These are phyloP conservation scores for Syngnathus floridae DNA, from an alignment of 2,113 vertebrate genomes.

Conservation along the genomic window DNA sequence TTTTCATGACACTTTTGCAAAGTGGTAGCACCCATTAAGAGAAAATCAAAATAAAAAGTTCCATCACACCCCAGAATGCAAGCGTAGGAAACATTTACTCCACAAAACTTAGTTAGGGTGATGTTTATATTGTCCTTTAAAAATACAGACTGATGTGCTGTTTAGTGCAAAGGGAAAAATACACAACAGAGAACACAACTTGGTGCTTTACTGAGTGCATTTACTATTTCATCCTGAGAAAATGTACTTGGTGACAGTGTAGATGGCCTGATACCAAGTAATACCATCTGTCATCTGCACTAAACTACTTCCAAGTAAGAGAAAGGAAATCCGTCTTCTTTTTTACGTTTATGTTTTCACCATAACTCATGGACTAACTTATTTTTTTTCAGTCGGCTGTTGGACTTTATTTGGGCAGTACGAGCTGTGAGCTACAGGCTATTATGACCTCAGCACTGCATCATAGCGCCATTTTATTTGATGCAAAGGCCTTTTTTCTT, in stretches of 20 bases:
- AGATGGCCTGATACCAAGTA: background rate
- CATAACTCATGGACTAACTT: background rate
- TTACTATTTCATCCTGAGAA: background rate
- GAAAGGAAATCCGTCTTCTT: background rate
- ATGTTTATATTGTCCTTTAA: background rate
- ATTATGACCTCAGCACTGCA: background rate
- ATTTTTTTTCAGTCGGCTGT: background rate
- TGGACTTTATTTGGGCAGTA: background rate
- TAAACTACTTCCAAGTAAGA: background rate
- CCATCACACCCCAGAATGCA: background rate
- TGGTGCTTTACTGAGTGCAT: background rate
- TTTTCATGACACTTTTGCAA: background rate
- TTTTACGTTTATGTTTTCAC: background rate
- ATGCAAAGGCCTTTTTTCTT: background rate
- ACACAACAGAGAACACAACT: background rate
- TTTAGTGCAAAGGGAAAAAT: background rate
- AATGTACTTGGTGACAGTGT: background rate
- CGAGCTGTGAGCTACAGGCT: background rate
- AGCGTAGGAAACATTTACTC: background rate
- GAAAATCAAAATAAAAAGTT: background rate
- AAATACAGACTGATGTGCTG: background rate
- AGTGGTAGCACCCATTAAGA: background rate
- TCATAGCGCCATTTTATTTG: background rate
- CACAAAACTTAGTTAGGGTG: background rate
- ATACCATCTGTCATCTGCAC: slow-evolving; percentile 4